Evolutionary conservation across 2,888 invertebrate species (phyloP).

Genomic region (Dicranocentrus wangi): DNA sequence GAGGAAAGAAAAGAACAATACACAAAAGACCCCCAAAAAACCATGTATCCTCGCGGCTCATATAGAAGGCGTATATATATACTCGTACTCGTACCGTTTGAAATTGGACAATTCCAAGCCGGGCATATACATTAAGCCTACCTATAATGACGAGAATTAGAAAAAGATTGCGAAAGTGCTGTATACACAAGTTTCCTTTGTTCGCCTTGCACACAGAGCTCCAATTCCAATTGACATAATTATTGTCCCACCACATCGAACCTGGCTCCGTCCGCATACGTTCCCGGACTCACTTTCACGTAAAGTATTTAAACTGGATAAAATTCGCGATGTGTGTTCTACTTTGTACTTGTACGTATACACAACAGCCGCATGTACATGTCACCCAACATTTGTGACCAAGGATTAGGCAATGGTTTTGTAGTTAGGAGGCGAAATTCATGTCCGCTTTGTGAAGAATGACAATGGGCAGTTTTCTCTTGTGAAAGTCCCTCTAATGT

Average conservation of each 20-base stretch:
- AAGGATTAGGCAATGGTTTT: background rate
- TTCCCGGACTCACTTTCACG: background rate
- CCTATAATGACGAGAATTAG: too few relatives aligned
- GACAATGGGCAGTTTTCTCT: slow-evolving; percentile 44
- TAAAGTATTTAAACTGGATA: too few relatives aligned
- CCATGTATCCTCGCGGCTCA: too few relatives aligned
- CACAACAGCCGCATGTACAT: slow-evolving; percentile 10
- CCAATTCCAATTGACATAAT: slow-evolving; percentile 41
- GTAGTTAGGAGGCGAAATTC: slow-evolving; percentile 5
- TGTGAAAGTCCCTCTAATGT: slow-evolving; percentile 29
- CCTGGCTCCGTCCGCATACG: background rate
- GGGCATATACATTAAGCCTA: too few relatives aligned
- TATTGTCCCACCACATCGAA: slow-evolving; percentile 27
- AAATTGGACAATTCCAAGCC: too few relatives aligned
- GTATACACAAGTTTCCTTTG: background rate
- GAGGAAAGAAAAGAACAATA: too few relatives aligned
- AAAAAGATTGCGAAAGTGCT: background rate
- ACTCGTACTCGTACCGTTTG: too few relatives aligned
- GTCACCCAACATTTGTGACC: slow-evolving; percentile 14
- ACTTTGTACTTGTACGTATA: slow-evolving; percentile 29
- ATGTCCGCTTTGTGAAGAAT: slow-evolving; percentile 41
- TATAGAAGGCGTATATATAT: too few relatives aligned
- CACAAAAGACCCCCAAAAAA: too few relatives aligned
- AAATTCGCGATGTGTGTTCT: too few relatives aligned
- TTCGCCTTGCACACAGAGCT: too few relatives aligned